A percentile compares a stretch with the other conserved stretches of the same genome.
Conservation (phyloP, 2,113 vertebrate species). For the Vidua macroura region DNA sequence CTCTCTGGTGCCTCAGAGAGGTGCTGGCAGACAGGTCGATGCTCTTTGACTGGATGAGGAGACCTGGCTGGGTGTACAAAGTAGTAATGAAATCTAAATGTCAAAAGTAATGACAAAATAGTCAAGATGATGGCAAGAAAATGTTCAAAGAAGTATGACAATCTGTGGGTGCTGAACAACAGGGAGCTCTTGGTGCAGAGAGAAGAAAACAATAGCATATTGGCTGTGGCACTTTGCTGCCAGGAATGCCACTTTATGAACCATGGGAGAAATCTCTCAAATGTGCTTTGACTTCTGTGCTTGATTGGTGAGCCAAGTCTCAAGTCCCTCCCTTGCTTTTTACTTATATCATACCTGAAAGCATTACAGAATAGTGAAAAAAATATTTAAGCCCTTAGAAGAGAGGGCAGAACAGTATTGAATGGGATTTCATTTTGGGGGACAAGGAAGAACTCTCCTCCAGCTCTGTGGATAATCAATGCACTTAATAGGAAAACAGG, state of each 20-base stretch:
- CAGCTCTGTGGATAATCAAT: neutral
- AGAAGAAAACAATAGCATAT: neutral
- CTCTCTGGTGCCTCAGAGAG: neutral
- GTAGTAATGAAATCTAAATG: neutral
- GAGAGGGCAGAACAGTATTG: neutral
- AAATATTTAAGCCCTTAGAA: neutral
- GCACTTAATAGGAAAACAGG: neutral
- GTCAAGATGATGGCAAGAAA: neutral
- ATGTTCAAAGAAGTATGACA: neutral
- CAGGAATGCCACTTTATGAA: neutral
- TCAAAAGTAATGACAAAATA: neutral
- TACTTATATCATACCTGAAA: neutral
- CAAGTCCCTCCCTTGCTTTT: neutral
- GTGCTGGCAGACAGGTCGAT: neutral
- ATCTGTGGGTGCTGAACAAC: neutral
- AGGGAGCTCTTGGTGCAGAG: neutral
- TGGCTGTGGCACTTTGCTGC: neutral
- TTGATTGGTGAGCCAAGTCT: neutral
- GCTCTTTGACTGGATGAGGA: neutral
- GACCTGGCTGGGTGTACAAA: neutral
- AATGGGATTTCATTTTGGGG: neutral
- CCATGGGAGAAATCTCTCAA: constrained; percentile 1
- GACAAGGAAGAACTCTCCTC: neutral
- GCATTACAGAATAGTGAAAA: neutral
- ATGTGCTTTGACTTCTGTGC: neutral